These are phyloP conservation scores for Platalea minor DNA, from an alignment of 2,797 vertebrate genomes.

Conservation along the genomic window DNA sequence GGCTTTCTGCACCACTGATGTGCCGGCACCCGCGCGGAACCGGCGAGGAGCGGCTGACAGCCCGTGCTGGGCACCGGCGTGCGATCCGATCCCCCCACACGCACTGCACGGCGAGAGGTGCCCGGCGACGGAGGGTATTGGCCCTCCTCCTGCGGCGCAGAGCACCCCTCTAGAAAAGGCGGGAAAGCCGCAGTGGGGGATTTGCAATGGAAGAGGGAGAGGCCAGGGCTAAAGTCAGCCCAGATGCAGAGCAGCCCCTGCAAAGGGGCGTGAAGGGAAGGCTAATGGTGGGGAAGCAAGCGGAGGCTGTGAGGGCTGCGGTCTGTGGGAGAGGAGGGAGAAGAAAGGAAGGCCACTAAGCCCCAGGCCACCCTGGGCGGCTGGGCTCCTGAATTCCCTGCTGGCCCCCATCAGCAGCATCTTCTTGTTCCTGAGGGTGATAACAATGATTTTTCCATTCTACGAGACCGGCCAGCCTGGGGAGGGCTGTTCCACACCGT, in stretches of 20 bases:
- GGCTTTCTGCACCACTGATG: background rate
- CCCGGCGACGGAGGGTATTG: background rate
- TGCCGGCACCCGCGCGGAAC: fast-evolving
- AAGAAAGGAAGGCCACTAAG: background rate
- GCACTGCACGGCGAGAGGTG: background rate
- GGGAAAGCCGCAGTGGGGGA: background rate
- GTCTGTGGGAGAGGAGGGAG: background rate
- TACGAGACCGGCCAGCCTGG: background rate
- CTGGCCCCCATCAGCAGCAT: background rate
- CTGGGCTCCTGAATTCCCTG: background rate
- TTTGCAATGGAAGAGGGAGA: background rate
- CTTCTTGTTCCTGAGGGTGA: background rate
- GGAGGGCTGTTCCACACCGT: fast-evolving
- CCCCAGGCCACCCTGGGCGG: background rate
- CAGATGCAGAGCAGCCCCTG: background rate
- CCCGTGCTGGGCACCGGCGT: background rate
- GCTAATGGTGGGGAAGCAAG: background rate
- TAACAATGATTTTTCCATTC: background rate
- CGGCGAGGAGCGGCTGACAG: background rate
- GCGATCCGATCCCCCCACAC: fast-evolving
- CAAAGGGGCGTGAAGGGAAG: background rate
- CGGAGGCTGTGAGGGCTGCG: background rate
- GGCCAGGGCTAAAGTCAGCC: background rate
- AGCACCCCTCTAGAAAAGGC: background rate
- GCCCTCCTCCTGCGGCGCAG: background rate